Percentiles rank a stretch among this genome's conserved stretches.
These are phyloP conservation scores for Cryptops parisi DNA, from an alignment of 2,888 invertebrate species.

Conservation along the genomic window DNA sequence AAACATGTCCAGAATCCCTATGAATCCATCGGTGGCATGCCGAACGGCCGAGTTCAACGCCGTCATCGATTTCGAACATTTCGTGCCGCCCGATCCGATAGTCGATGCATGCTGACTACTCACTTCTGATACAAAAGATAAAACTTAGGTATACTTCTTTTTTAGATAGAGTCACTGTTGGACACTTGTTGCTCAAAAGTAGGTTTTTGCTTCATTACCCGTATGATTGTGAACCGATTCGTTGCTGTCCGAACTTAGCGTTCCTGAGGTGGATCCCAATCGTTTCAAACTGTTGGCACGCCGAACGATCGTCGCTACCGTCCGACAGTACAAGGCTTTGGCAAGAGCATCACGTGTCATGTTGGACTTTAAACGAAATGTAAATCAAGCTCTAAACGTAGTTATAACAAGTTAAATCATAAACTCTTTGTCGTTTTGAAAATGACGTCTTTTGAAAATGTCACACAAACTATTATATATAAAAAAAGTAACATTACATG, in stretches of 20 bases:
- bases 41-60: conserved; percentile 81
- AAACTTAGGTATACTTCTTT: background rate
- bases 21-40: conserved; percentile 87
- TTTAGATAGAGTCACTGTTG: background rate
- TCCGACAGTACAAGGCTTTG: conserved; percentile 84
- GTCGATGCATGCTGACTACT: conserved; percentile 74
- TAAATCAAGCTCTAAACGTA: no score
- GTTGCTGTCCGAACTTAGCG: conserved; percentile 79
- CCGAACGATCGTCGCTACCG: conserved; percentile 83
- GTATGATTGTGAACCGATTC: conserved; percentile 80
- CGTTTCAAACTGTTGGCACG: conserved; percentile 82
- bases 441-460: background rate
- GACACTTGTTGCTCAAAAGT: no score
- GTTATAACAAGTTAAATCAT: background rate
- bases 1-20: conserved; percentile 92
- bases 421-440: background rate
- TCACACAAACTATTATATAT: background rate
- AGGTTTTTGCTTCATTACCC: no score
- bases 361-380: conserved; percentile 51
- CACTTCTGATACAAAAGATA: conserved; percentile 34
- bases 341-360: conserved; percentile 78
- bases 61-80: conserved; percentile 62
- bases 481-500: background rate
- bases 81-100: conserved; percentile 60
- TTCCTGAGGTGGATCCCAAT: conserved; percentile 58